Evolutionary conservation across 2,888 invertebrate genomes (phyloP).

Genomic region (Dynastes hyllus): DNA sequence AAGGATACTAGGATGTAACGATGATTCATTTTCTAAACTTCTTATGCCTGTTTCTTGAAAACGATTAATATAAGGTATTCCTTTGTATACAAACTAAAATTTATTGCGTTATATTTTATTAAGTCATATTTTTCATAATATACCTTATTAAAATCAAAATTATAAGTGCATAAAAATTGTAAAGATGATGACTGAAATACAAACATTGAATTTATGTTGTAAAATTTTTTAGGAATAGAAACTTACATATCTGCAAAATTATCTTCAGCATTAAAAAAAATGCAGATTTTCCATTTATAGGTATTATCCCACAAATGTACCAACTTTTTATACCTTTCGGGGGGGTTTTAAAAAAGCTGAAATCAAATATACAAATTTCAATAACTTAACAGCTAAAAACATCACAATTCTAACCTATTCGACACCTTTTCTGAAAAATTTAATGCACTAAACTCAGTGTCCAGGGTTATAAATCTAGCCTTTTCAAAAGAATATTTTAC

Average conservation of each 20-base stretch:
- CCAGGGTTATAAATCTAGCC: conserved; percentile 79
- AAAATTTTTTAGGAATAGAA: conserved; percentile 79
- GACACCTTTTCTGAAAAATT: conserved; percentile 66
- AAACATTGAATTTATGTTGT: conserved; percentile 76
- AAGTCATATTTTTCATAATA: conserved; percentile 3
- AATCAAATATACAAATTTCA: conserved; percentile 53
- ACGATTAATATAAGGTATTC: conserved; percentile 79
- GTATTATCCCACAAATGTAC: conserved; percentile 73
- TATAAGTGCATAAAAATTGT: conserved; percentile 77
- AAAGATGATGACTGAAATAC: conserved; percentile 78
- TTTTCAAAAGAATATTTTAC: conserved; percentile 75
- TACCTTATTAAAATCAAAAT: conserved; percentile 87
- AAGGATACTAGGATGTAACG: conserved; percentile 59
- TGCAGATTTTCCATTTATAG: conserved; percentile 82
- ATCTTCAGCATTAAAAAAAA: conserved; percentile 76
- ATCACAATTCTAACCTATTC: conserved; percentile 49
- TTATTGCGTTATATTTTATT: conserved; percentile 33
- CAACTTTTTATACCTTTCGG: conserved; percentile 74
- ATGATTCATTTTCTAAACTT: conserved; percentile 55
- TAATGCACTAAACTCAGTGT: conserved; percentile 82
- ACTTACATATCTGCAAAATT: conserved; percentile 77
- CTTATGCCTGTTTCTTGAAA: conserved; percentile 70
- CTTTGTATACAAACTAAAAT: conserved; percentile 79
- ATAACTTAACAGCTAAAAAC: background rate
- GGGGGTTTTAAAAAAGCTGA: conserved; percentile 76